These are phyloP conservation scores for Proterorhinus semilunaris DNA, from an alignment of 2,113 vertebrate species.

Conservation along the genomic window DNA sequence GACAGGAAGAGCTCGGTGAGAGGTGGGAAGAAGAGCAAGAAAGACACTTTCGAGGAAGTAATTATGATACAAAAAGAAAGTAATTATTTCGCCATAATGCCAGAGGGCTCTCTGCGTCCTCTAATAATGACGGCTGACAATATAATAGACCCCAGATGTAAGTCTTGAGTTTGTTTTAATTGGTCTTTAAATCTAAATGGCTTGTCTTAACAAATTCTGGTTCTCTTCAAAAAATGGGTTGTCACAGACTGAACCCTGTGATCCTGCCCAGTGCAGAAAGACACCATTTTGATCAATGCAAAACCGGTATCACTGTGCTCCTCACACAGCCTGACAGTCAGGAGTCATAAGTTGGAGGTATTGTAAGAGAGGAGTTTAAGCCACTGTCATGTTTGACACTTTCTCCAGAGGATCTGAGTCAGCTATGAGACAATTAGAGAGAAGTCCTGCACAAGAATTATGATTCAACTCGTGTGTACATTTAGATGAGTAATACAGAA, in stretches of 20 bases:
- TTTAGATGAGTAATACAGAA: not conserved
- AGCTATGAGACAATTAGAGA: constrained; percentile 13
- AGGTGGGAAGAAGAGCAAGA: constrained; percentile 31
- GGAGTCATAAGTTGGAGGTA: constrained; percentile 40
- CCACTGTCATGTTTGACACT: constrained; percentile 31
- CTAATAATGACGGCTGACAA: constrained; percentile 67
- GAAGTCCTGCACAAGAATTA: not conserved
- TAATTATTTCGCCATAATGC: constrained; percentile 69
- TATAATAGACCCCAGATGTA: constrained; percentile 58
- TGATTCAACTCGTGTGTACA: not conserved
- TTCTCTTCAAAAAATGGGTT: constrained; percentile 40
- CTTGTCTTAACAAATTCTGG: constrained; percentile 45
- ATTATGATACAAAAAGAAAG: constrained; percentile 65
- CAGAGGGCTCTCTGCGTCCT: constrained; percentile 48
- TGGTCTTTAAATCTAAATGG: constrained; percentile 58
- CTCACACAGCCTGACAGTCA: constrained; percentile 39
- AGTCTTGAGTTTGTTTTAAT: constrained; percentile 50
- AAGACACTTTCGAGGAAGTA: constrained; percentile 60
- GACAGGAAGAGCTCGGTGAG: constrained; percentile 39
- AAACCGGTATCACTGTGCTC: constrained; percentile 24
- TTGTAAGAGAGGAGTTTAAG: constrained; percentile 2
- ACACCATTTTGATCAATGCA: constrained; percentile 56
- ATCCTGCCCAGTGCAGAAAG: constrained; percentile 50
- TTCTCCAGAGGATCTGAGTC: constrained; percentile 16
- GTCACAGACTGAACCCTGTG: constrained; percentile 31